These are phyloP conservation scores for Crenuchus spilurus DNA, from an alignment of 2,797 vertebrate genomes.

Conservation along the genomic window DNA sequence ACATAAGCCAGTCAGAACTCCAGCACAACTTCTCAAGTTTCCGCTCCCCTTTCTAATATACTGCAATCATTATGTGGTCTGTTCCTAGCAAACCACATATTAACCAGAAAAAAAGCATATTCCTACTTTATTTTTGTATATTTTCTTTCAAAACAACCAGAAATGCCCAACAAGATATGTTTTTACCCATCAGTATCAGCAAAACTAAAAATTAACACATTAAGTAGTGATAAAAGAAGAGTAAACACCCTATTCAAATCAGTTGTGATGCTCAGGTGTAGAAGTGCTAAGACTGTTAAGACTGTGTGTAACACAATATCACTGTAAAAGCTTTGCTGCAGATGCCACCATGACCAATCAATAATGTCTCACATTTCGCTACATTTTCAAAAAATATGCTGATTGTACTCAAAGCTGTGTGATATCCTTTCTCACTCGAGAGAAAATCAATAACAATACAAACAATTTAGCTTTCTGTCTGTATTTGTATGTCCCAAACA, in stretches of 20 bases:
- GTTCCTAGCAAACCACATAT: no score
- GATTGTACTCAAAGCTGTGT: constrained; percentile 9
- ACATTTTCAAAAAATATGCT: constrained; percentile 28
- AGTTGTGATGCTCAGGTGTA: not conserved
- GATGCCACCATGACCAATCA: constrained; percentile 19
- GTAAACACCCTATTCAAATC: not conserved
- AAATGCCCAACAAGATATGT: no score
- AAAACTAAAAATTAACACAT: no score
- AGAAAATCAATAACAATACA: constrained; percentile 31
- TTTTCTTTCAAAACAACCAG: no score
- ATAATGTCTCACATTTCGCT: constrained; percentile 39
- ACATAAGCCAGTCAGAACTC: no score
- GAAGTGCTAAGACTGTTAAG: not conserved
- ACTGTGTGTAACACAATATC: not conserved
- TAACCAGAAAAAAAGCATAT: no score
- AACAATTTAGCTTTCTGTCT: not conserved
- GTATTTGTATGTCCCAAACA: not conserved
- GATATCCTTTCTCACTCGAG: constrained; percentile 3
- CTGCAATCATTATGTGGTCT: no score
- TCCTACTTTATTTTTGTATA: no score
- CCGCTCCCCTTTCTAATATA: no score
- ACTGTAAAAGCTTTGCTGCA: constrained; percentile 4
- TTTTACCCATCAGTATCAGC: no score
- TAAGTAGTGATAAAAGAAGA: constrained; percentile 3
- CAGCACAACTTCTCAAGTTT: no score